These are phyloP conservation scores for Elysia crispata DNA, from an alignment of 2,888 invertebrate genomes.

Conservation along the genomic window DNA sequence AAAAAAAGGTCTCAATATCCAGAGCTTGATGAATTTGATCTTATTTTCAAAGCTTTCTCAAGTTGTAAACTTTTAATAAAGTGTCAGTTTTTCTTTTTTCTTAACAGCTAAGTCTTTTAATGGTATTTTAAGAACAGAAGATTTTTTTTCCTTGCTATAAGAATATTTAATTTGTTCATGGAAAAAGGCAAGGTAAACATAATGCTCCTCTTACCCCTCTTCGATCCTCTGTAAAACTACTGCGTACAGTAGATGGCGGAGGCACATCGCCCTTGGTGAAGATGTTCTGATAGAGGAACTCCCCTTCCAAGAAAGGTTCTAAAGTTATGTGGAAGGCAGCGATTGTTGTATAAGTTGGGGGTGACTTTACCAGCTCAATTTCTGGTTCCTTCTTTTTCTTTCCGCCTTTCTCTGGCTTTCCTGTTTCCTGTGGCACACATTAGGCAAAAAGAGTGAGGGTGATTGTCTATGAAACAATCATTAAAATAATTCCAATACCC, in stretches of 20 bases:
- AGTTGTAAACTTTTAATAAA: too few relatives aligned
- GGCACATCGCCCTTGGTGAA: constrained; percentile 60
- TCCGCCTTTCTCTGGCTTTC: constrained; percentile 34
- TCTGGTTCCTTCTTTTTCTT: constrained; percentile 72
- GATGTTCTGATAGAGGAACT: constrained; percentile 61
- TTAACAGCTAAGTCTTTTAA: too few relatives aligned
- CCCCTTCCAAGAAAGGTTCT: constrained; percentile 71
- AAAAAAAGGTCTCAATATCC: too few relatives aligned
- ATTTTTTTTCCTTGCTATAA: too few relatives aligned
- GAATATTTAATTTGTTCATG: too few relatives aligned
- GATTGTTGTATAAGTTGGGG: constrained; percentile 68
- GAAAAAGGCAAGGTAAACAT: too few relatives aligned
- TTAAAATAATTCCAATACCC: too few relatives aligned
- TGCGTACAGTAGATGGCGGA: constrained; percentile 59
- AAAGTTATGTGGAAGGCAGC: constrained; percentile 71
- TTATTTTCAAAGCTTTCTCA: constrained; percentile 50
- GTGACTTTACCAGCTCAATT: constrained; percentile 67
- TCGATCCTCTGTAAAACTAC: constrained; percentile 54
- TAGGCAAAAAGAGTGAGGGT: too few relatives aligned
- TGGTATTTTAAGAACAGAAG: too few relatives aligned
- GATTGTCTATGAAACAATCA: too few relatives aligned
- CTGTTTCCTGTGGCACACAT: constrained; percentile 12
- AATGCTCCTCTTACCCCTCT: background rate
- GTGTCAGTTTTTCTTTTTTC: too few relatives aligned
- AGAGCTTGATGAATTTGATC: background rate